A percentile compares a stretch with the other conserved stretches of the same genome.
These are phyloP conservation scores for Mastomys coucha DNA, from an alignment of 2,113 vertebrate species.

Conservation along the genomic window DNA sequence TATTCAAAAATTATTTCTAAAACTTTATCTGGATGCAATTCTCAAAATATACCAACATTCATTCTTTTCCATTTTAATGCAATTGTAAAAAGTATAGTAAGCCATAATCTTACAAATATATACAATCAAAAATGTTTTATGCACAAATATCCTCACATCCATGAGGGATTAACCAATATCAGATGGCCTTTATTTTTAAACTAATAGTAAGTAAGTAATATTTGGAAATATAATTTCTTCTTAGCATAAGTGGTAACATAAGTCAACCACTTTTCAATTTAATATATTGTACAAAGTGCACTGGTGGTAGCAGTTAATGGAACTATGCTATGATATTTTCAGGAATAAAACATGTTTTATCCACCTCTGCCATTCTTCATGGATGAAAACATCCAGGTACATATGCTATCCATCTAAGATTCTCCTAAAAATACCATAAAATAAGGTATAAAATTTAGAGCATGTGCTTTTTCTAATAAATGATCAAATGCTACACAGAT, in stretches of 20 bases:
- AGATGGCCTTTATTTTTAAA: background rate
- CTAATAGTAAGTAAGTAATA: background rate
- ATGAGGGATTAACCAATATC: background rate
- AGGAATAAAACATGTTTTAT: background rate
- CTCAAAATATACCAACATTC: background rate
- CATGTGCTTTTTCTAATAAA: background rate
- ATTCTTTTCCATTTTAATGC: background rate
- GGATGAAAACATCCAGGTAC: background rate
- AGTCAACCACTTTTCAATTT: background rate
- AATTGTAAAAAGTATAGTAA: background rate
- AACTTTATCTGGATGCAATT: background rate
- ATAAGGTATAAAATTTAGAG: background rate
- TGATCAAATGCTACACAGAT: background rate
- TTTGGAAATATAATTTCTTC: background rate
- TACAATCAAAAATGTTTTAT: background rate
- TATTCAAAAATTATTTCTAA: background rate
- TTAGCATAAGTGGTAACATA: background rate
- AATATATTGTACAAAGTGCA: fast-evolving
- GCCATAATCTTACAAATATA: background rate
- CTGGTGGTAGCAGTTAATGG: background rate
- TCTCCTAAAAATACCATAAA: background rate
- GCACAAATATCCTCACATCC: background rate
- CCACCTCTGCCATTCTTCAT: background rate
- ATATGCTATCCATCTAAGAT: background rate
- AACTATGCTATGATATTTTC: background rate